Conservation (phyloP, 2,113 vertebrate species). For the Neotoma lepida region DNA sequence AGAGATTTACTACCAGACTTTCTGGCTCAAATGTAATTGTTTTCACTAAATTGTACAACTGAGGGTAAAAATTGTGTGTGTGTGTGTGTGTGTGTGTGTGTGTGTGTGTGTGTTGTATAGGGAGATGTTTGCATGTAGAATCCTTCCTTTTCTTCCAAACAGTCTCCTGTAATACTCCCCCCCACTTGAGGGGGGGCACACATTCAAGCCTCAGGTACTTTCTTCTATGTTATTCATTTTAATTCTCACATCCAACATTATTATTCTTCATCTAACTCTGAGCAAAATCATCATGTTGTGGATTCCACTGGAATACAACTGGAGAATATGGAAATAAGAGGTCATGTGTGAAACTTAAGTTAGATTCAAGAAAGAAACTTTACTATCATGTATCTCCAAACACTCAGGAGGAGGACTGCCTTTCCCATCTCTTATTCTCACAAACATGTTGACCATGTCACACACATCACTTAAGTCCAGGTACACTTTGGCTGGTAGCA, state of each 20-base stretch:
- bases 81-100: not conserved
- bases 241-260: slow-evolving; percentile 30
- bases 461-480: not conserved
- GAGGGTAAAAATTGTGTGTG: not conserved
- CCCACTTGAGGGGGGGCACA: not conserved
- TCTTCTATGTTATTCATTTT: not conserved
- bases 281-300: slow-evolving; percentile 22
- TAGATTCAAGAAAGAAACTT: slow-evolving; percentile 17
- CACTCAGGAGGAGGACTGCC: not conserved
- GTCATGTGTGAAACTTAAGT: slow-evolving; percentile 34
- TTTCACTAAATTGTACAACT: not conserved
- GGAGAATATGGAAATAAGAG: slow-evolving; percentile 28
- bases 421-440: slow-evolving; percentile 12
- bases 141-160: not conserved
- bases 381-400: slow-evolving; percentile 1
- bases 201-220: not conserved
- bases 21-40: not conserved
- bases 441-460: not conserved
- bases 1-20: slow-evolving; percentile 52
- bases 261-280: slow-evolving; percentile 46
- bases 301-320: slow-evolving; percentile 34
- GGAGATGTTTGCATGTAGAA: not conserved
- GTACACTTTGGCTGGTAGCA: not conserved
- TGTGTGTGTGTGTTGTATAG: not conserved
- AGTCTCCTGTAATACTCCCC: not conserved